These are phyloP conservation scores for Coreius guichenoti DNA, from an alignment of 2,797 vertebrate genomes.

Conservation along the genomic window DNA sequence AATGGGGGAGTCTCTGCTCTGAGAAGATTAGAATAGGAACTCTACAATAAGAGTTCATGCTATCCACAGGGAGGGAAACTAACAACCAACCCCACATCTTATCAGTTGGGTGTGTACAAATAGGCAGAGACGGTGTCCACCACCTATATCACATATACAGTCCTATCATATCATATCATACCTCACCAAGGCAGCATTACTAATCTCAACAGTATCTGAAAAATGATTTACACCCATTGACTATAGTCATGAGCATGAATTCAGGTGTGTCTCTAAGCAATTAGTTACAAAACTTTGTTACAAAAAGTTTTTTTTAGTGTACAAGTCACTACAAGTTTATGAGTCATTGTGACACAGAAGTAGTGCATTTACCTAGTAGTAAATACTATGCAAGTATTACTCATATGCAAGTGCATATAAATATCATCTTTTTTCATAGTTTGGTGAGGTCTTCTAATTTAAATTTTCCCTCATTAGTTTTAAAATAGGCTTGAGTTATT, in stretches of 20 bases:
- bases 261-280: constrained; percentile 17
- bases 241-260: constrained; percentile 1
- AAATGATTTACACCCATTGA: constrained; percentile 52
- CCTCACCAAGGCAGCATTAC: constrained; percentile 29
- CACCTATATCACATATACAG: constrained; percentile 35
- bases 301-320: neutral
- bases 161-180: constrained; percentile 32
- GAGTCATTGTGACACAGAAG: neutral
- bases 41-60: constrained; percentile 7
- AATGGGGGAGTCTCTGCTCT: neutral
- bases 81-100: constrained; percentile 37
- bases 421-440: neutral
- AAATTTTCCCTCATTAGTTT: neutral
- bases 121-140: constrained; percentile 13
- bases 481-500: neutral
- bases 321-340: neutral
- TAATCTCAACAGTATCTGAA: constrained; percentile 43
- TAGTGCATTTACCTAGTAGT: neutral
- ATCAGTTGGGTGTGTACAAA: constrained; percentile 42
- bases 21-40: constrained; percentile 31
- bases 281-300: constrained; percentile 7
- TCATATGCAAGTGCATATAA: neutral
- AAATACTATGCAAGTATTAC: neutral
- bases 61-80: constrained; percentile 45
- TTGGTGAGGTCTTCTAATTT: neutral